These are phyloP conservation scores for Oreochromis aureus DNA, from an alignment of 2,113 vertebrate genomes.

Conservation along the genomic window DNA sequence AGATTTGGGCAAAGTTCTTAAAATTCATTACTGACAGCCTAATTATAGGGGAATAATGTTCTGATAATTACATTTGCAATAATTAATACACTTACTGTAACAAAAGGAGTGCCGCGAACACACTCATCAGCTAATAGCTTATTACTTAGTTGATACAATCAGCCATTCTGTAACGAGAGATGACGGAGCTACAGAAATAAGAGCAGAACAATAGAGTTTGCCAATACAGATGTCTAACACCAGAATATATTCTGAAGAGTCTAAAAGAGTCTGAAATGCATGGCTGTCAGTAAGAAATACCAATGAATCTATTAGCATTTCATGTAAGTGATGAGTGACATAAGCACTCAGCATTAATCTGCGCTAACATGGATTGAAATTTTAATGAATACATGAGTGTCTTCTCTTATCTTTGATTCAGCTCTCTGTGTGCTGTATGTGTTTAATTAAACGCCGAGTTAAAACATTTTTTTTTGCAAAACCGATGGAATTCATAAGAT, in stretches of 20 bases:
- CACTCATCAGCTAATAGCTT: slow-evolving; percentile 54
- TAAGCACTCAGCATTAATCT: not conserved
- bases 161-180: slow-evolving; percentile 44
- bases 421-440: not conserved
- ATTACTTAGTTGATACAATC: slow-evolving; percentile 62
- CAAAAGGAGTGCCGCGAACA: slow-evolving; percentile 50
- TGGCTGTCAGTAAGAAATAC: not conserved
- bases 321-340: not conserved
- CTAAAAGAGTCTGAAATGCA: not conserved
- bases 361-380: not conserved
- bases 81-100: slow-evolving; percentile 65
- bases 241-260: not conserved
- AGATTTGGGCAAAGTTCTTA: slow-evolving; percentile 34
- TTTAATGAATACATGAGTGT: not conserved
- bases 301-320: not conserved
- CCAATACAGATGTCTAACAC: not conserved
- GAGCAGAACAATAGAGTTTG: not conserved
- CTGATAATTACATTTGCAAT: slow-evolving; percentile 68
- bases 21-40: slow-evolving; percentile 66
- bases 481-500: not conserved
- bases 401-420: not conserved
- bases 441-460: not conserved
- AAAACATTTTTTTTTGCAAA: not conserved
- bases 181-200: not conserved
- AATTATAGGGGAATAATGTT: slow-evolving; percentile 65